Evolutionary conservation across 2,797 vertebrate genomes (phyloP), one percentile per base, ranked within the genome.

Genomic region (Peromyscus attwateri): DNA sequence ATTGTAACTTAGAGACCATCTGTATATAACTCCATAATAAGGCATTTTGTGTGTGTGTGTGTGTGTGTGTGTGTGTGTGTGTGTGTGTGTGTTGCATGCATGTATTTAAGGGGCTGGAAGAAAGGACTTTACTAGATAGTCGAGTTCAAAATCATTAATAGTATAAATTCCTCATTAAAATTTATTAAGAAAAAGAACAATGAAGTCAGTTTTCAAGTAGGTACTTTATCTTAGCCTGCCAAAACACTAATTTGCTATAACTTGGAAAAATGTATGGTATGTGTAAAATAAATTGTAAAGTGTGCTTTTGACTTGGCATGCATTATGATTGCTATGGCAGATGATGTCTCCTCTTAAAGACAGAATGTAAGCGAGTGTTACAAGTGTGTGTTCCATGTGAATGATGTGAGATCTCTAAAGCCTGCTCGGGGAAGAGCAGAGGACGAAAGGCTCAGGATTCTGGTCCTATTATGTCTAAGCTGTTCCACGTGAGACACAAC

Each of bases 161-260:
- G 12, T 71, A 43, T 82, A 64, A 55, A 64, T 31, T 55, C 27
- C 37, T 89, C 77, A 94, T 27, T 94, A 81, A 94, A 84, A 70
- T 90, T 79, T 96, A 8, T 95, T 90, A 93, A 94, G 79, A 82
- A 92, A 93, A 87, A 62, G 40, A 89, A 77, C 46, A 82, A 83
- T 87, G 83, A 76, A 83, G 55, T 84, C 64, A 66, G 9, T 84
- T 92, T 96, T 93, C 34, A 34, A 81, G 76, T 79, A 90, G 77
- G 31, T 52, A 27, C 90, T 89, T 76, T 40, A 55, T 93, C 94
- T 94, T 37, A 95, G 87, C 23, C 66, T 93, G 80, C 46, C 87
- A 88, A 92, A 90, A 55, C 85, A 49, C 80, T 81, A 71, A 92
- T 77, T 79, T 94, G 19, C 60, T 71, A 23, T 57, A 89, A 87